Percentiles rank a stretch among this genome's conserved stretches.
These are phyloP conservation scores for Neoitamus cyanurus DNA, from an alignment of 2,888 invertebrate genomes.

Conservation along the genomic window DNA sequence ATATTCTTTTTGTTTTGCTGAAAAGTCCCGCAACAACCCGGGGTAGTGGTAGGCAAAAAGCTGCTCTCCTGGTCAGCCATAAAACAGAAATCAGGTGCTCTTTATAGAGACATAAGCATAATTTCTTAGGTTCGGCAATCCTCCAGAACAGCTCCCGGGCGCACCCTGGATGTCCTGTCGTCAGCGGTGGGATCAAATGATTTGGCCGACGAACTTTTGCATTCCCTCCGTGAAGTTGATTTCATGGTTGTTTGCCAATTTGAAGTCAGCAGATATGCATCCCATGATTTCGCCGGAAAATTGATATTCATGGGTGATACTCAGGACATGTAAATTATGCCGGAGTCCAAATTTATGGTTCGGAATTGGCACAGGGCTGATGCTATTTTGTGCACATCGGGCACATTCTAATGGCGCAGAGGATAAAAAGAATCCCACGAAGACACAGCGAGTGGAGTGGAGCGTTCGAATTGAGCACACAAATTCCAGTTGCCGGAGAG, in stretches of 20 bases:
- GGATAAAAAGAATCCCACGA: conserved; percentile 1
- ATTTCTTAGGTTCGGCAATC: conserved; percentile 23
- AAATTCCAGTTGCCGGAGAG: not conserved
- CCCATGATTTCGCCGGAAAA: conserved; percentile 8
- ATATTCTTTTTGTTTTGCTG: conserved; percentile 8
- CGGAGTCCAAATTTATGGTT: conserved; percentile 17
- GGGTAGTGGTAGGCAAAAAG: conserved; percentile 2
- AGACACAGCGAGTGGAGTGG: not conserved
- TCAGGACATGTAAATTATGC: conserved; percentile 41
- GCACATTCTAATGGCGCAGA: conserved; percentile 4
- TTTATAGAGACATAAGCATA: conserved; percentile 40
- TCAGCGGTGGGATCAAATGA: not conserved
- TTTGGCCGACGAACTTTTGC: not conserved
- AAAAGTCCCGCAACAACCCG: not conserved
- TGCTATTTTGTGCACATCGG: conserved; percentile 19
- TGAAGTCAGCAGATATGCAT: conserved; percentile 40
- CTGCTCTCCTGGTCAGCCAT: conserved; percentile 9
- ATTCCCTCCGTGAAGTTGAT: conserved; percentile 13
- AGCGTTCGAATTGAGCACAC: not conserved
- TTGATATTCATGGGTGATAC: conserved; percentile 45
- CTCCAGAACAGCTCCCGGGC: not conserved
- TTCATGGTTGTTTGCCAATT: conserved; percentile 46
- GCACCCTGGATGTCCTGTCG: not conserved
- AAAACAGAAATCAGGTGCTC: conserved; percentile 45
- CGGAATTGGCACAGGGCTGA: conserved; percentile 14